Base-by-base conservation (phyloP, 2,797 vertebrate genomes). In the Acrossocheilus fasciatus region DNA sequence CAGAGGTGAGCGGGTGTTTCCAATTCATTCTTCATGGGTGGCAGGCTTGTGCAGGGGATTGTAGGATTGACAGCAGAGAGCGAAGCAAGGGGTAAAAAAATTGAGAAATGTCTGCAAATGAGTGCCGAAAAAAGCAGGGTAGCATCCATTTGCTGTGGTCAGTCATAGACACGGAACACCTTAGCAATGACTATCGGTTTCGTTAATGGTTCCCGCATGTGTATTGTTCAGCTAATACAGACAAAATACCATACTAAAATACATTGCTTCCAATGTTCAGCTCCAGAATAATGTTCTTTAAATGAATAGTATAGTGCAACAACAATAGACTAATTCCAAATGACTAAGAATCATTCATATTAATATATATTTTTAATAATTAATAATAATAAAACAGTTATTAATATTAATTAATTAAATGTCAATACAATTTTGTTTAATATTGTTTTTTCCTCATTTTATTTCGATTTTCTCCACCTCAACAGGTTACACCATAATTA, bases 11-110 rank as follows among this genome's bases (percentile, higher is more conserved):
- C 5, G 9, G n/a, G 39, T 30, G 41, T 79, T 79, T 59, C 52
- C 75, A 78, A 41, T 78, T 59, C 6, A 78, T 78, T 59, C 52
- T 59, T 41, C 7, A 78, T 26, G 36, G 36, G 23, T 15, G 18
- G 36, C 57, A 79, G n/a, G n/a, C n/a, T 79, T 68, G 79, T 66
- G 59, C 41, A 17, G 52, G 10, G 43, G 78, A 45, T 59, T 79
- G 62, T 68, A 50, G 26, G 17, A 81, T 50, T 68, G 26, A 68
- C 79, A 79, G 57, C 6, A 34, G 41, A 34, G 41, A 64, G 10
- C 15, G 11, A 41, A 66, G 41, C 36, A 66, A 62, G 17, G 5
- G 4, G 57, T 62, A 41, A 79, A 43, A 10, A 43, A 26, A 17
- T 45, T 64, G 15, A 14, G 59, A 64, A 80, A 47, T 20, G 41